Conservation (phyloP, 2,797 vertebrate species). For the Enteromius anoplus region DNA sequence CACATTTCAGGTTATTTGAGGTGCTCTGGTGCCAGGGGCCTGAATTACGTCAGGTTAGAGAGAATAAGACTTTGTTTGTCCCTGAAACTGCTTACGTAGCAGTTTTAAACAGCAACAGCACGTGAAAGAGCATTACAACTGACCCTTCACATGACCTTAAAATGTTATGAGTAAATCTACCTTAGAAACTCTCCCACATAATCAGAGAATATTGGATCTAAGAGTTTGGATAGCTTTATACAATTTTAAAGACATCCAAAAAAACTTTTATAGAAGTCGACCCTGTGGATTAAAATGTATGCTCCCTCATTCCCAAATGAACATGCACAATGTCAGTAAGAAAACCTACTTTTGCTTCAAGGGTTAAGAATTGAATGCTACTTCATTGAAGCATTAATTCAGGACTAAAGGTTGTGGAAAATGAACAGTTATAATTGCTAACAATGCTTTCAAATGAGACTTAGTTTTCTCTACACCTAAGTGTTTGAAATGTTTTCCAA, state of each 20-base stretch:
- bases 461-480: slow-evolving; percentile 52
- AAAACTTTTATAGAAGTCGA: background rate
- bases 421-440: background rate
- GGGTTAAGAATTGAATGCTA: background rate
- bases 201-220: background rate
- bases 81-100: slow-evolving; percentile 24
- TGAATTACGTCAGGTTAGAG: slow-evolving; percentile 14
- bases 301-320: background rate
- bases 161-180: background rate
- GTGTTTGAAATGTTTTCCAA: slow-evolving; percentile 5
- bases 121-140: background rate
- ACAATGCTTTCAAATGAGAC: slow-evolving; percentile 2
- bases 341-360: background rate
- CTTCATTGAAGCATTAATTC: background rate
- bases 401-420: background rate
- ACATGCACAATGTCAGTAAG: background rate
- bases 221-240: background rate
- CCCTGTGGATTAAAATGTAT: background rate
- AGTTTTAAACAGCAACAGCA: slow-evolving; percentile 1
- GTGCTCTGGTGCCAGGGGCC: background rate
- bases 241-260: background rate
- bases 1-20: slow-evolving; percentile 28
- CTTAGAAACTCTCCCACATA: background rate
- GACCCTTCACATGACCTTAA: slow-evolving; percentile 1
- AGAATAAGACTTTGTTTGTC: slow-evolving; percentile 12